Evolutionary conservation across 1,140 invertebrate species (phyloP).

Genomic region (Bacillus rossius): DNA sequence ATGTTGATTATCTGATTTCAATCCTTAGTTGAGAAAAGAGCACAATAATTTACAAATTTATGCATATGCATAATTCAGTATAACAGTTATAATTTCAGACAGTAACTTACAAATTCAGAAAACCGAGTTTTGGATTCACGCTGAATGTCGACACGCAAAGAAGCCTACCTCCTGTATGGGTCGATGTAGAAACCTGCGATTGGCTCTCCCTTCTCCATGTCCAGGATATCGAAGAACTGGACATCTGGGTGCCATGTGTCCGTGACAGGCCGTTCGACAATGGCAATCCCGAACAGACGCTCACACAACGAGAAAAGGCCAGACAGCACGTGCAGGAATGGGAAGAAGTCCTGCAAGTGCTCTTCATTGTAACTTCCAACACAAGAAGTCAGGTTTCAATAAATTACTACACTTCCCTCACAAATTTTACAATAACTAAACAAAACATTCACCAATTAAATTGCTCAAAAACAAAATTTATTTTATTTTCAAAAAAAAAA

Average conservation of each 20-base stretch:
- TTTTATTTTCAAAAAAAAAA: neutral
- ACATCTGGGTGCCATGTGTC: constrained; percentile 83
- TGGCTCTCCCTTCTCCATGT: constrained; percentile 57
- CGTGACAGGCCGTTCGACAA: constrained; percentile 56
- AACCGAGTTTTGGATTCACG: no score
- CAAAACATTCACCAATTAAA: no score
- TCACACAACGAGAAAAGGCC: constrained; percentile 70
- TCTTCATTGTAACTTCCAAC: constrained; percentile 58
- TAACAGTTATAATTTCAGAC: no score
- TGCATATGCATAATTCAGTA: no score
- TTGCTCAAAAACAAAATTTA: neutral
- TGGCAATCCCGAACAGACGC: constrained; percentile 75
- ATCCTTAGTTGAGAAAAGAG: no score
- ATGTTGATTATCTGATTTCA: no score
- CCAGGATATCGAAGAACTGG: constrained; percentile 73
- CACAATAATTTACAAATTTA: no score
- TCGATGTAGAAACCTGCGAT: constrained; percentile 80
- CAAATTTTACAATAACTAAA: no score
- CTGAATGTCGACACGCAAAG: no score
- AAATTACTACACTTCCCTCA: no score
- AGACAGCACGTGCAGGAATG: constrained; percentile 66
- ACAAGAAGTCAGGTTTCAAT: constrained; percentile 27
- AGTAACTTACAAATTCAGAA: no score
- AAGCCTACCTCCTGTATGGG: constrained; percentile 58
- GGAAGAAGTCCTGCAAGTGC: constrained; percentile 75